Evolutionary conservation across 2,113 vertebrate genomes (phyloP), one percentile per base, ranked within the genome.

Genomic region (Gadus chalcogrammus): DNA sequence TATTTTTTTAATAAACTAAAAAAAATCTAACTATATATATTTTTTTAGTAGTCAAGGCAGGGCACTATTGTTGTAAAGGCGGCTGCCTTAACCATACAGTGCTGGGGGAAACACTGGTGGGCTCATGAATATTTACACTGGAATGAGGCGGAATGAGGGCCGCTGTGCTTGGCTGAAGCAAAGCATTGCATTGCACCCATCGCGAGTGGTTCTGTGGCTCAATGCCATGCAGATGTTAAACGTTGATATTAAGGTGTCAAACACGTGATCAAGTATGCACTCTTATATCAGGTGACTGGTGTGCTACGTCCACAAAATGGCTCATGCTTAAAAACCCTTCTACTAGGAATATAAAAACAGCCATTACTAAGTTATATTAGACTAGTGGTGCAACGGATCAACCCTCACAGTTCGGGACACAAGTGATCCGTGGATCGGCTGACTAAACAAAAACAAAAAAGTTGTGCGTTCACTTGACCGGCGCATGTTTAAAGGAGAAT

Each of bases 121-220:
- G 8, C 55, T 52, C 65, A 82, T 91, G 72, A 87, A 91, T 90
- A 73, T 90, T 91, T 87, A 9, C 82, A 90, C 74, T 5, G 55
- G 17, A 15, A 70, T 68, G 58, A 67, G 64, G 80, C 71, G 48
- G 48, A 75, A 73, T 64, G 15, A 61, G 53, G 20, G 42, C 20
- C 64, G 35, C 12, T 9, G 61, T 64, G 20, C 70, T 75, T 28
- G 13, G 86, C 83, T 84, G 82, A 82, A 66, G 73, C 82, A 80
- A 83, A 77, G 77, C 61, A 82, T 81, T 81, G 56, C 31, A 27
- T 61, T 73, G 65, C 6, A 35, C 4, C 77, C 56, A 69, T 72
- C 16, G 69, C 69, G 13, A 67, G 56, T 69, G 64, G 6, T 52
- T 69, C 61, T 67, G 72, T 72, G 20, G 65, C 4, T 15, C 9